Evolutionary conservation across 2,113 vertebrate genomes (phyloP).

Genomic region (Corythaixoides concolor): DNA sequence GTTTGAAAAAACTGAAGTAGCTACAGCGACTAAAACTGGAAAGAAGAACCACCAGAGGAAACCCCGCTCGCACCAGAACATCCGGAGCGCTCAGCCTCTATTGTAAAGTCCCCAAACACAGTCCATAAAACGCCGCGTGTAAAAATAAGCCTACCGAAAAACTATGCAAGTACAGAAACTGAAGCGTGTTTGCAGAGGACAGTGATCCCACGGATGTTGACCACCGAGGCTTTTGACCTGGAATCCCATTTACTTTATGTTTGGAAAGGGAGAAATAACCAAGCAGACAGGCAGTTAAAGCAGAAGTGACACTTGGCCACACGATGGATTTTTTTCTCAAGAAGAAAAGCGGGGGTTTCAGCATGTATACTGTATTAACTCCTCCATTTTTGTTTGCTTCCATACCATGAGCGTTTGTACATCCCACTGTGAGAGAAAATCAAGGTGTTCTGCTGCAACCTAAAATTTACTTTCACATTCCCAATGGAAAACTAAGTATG

Average conservation of each 20-base stretch:
- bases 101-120: not conserved
- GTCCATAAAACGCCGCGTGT: not conserved
- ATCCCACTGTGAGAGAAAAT: not conserved
- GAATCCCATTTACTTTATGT: not conserved
- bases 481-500: not conserved
- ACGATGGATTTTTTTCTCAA: not conserved
- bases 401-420: not conserved
- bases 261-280: not conserved
- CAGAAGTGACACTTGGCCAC: not conserved
- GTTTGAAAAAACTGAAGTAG: not conserved
- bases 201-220: not conserved
- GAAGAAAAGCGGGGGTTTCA: not conserved
- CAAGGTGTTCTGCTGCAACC: not conserved
- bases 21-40: not conserved
- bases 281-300: not conserved
- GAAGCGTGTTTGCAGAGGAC: not conserved
- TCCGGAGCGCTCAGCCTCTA: rapidly evolving
- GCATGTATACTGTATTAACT: not conserved
- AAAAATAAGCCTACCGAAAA: not conserved
- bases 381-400: not conserved
- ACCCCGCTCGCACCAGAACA: not conserved
- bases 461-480: not conserved
- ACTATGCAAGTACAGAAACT: not conserved
- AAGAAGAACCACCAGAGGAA: not conserved
- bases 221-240: not conserved